Evolutionary conservation across 37 sponge, comb jelly and placozoan genomes (phyloP).

Genomic region (Agelas oroides): DNA sequence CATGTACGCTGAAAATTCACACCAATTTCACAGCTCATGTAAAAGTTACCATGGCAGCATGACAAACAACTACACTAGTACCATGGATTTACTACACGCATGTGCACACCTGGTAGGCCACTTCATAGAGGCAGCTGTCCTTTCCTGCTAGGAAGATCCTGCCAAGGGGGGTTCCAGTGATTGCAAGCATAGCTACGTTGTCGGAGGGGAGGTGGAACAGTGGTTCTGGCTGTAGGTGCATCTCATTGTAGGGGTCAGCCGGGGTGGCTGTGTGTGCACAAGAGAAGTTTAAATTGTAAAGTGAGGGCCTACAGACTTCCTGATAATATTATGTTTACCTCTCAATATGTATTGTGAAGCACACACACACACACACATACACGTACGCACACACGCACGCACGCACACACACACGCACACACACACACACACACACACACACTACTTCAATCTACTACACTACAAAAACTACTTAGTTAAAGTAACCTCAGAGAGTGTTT

Average conservation of each 20-base stretch:
- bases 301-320: neutral
- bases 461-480: too few species aligned
- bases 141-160: slow-evolving; percentile 90
- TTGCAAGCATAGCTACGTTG: slow-evolving; percentile 72
- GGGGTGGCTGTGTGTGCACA: slow-evolving; percentile 8
- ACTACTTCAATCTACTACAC: too few species aligned
- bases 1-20: too few species aligned
- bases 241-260: slow-evolving; percentile 71
- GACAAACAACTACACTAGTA: neutral
- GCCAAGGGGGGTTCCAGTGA: slow-evolving; percentile 69
- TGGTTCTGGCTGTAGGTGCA: slow-evolving; percentile 97
- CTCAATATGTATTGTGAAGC: neutral
- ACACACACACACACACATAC: too few species aligned
- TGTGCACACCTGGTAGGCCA: slow-evolving; percentile 89
- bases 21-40: too few species aligned
- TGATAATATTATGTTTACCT: too few species aligned
- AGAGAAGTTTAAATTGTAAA: neutral
- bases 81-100: too few species aligned
- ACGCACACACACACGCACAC: slow-evolving; percentile 32
- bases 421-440: neutral
- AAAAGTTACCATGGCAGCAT: neutral
- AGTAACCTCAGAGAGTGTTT: too few species aligned
- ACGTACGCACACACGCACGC: slow-evolving; percentile 7
- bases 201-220: slow-evolving; percentile 92
- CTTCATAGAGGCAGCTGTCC: slow-evolving; percentile 95